Conservation (phyloP, 2,888 invertebrate genomes). For the Tenthredo distinguenda region DNA sequence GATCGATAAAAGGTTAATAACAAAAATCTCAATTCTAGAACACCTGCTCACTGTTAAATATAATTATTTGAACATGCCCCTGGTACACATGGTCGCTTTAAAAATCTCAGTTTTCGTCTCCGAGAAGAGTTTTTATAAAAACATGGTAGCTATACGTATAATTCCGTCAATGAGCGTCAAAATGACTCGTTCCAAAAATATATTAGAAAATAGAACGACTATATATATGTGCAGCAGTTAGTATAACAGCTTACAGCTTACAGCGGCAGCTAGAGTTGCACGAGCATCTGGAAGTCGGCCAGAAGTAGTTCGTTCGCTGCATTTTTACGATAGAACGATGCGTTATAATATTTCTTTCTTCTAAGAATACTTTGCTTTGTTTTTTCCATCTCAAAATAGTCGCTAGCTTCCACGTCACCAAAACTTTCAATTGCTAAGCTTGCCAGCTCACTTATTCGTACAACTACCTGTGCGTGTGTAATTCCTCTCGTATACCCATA, state of each 20-base stretch:
- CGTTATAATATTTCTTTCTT: slow-evolving; percentile 17
- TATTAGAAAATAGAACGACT: slow-evolving; percentile 47
- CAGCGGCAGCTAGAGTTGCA: background rate
- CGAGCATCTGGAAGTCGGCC: slow-evolving; percentile 45
- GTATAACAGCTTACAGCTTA: background rate
- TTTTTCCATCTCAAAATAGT: slow-evolving; percentile 30
- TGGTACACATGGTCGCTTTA: background rate
- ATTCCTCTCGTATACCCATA: background rate
- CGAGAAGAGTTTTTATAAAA: background rate
- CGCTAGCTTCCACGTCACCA: background rate
- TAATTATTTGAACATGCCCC: background rate
- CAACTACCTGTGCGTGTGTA: background rate
- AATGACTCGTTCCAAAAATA: slow-evolving; percentile 34
- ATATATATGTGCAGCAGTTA: slow-evolving; percentile 10
- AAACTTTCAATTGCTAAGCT: slow-evolving; percentile 20
- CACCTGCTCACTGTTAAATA: background rate
- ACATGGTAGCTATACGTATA: background rate
- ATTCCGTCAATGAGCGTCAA: slow-evolving; percentile 12
- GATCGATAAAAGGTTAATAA: no score
- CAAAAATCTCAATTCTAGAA: no score
- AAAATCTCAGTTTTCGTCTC: background rate
- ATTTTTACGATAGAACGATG: slow-evolving; percentile 32
- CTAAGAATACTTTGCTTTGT: background rate
- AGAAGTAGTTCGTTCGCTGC: slow-evolving; percentile 34
- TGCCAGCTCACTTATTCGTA: background rate